phyloP scores from a whole-genome alignment of 2,113 vertebrate species.

The Sorex fumeus region DNA sequence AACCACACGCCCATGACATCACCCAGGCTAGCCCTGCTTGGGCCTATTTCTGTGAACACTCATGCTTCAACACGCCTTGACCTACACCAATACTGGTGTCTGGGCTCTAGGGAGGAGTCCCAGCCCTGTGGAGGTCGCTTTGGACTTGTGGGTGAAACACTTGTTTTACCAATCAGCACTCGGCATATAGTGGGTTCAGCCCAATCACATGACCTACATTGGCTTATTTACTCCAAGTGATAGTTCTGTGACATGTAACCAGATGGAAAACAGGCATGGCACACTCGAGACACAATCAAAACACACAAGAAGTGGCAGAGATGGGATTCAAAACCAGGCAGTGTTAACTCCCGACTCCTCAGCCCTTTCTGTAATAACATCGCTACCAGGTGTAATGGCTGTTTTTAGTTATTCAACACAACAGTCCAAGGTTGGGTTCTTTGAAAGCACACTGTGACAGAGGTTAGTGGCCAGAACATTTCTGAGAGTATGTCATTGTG shows the following conservation, averaged over 20 bases:
- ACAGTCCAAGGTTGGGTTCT: slow-evolving; percentile 32
- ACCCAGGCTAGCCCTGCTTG: slow-evolving; percentile 50
- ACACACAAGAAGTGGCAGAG: slow-evolving; percentile 33
- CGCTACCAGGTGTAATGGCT: background rate
- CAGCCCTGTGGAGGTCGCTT: background rate
- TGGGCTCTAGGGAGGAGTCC: background rate
- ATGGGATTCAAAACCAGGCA: background rate
- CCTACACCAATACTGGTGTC: background rate
- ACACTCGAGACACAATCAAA: background rate
- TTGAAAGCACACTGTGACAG: slow-evolving; percentile 20
- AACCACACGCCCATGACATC: slow-evolving; percentile 58
- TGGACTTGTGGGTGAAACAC: background rate
- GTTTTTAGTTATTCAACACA: background rate
- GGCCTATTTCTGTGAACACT: slow-evolving; percentile 57
- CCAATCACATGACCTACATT: background rate
- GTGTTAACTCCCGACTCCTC: background rate
- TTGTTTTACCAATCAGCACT: background rate
- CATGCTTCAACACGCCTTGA: slow-evolving; percentile 45
- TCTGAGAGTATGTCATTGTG: background rate
- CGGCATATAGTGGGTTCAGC: background rate
- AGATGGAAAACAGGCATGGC: background rate
- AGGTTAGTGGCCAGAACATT: background rate
- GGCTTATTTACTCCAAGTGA: slow-evolving; percentile 36
- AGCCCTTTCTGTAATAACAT: background rate
- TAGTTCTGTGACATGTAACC: slow-evolving; percentile 1